phyloP scores from a whole-genome alignment of 2,113 vertebrate genomes.

The Stigmatopora nigra region DNA sequence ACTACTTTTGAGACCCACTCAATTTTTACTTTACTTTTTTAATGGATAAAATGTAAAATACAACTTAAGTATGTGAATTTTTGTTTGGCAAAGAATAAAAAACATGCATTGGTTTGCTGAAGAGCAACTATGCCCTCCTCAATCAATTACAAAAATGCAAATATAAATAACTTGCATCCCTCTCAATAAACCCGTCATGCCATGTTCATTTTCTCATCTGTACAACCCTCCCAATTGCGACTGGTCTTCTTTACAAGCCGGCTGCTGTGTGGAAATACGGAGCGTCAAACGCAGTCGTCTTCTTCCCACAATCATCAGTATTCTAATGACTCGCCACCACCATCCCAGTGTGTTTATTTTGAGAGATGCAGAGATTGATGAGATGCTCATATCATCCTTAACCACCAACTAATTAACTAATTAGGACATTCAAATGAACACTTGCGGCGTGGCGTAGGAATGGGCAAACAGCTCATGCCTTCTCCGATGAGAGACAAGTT shows the following conservation, averaged over 20 bases:
- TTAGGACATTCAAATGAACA: constrained; percentile 76
- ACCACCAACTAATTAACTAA: constrained; percentile 78
- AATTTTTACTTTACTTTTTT: too few species aligned
- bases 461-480: constrained; percentile 58
- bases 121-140: constrained; percentile 11
- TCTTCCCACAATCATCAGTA: constrained; percentile 66
- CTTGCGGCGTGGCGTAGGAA: constrained; percentile 56
- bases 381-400: constrained; percentile 72
- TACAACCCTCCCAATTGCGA: constrained; percentile 40
- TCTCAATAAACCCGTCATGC: constrained; percentile 53
- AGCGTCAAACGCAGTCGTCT: constrained; percentile 53
- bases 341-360: constrained; percentile 69
- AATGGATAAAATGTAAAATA: too few species aligned
- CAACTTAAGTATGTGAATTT: too few species aligned
- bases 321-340: constrained; percentile 69
- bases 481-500: constrained; percentile 29
- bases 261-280: constrained; percentile 50
- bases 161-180: constrained; percentile 53
- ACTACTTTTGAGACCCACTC: too few species aligned
- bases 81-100: too few species aligned
- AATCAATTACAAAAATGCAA: constrained; percentile 51
- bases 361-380: constrained; percentile 73
- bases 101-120: too few species aligned
- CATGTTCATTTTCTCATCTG: constrained; percentile 56
- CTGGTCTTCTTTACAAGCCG: constrained; percentile 38